Evolutionary conservation across 2,797 vertebrate species (phyloP).

Genomic region (Intellagama lesueurii): DNA sequence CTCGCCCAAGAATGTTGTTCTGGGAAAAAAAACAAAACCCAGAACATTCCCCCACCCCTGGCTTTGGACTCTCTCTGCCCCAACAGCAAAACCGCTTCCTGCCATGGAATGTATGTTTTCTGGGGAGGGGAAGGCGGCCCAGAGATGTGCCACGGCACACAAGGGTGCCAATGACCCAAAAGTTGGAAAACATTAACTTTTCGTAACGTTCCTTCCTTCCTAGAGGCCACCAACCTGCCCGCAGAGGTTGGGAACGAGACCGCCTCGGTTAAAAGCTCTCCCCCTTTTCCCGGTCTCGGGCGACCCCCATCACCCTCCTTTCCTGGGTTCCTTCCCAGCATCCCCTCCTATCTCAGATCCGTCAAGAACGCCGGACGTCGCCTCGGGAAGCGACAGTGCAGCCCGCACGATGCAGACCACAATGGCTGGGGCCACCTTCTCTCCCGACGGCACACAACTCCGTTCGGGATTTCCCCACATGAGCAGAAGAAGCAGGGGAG

Average conservation of each 20-base stretch:
- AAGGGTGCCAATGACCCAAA: neutral
- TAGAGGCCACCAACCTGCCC: no score
- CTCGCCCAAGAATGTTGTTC: neutral
- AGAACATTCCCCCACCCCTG: neutral
- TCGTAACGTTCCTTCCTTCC: neutral
- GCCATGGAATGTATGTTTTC: no score
- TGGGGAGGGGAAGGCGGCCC: neutral
- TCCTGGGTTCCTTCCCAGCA: no score
- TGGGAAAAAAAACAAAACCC: neutral
- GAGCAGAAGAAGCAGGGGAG: neutral
- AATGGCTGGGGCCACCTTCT: no score
- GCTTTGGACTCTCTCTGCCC: neutral
- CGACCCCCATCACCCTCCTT: no score
- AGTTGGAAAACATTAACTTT: fast-evolving
- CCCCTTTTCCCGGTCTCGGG: no score
- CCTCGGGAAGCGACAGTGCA: no score
- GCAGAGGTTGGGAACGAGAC: no score
- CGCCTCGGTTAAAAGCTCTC: no score
- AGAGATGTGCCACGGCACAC: neutral
- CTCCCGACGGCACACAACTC: neutral
- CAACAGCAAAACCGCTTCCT: neutral
- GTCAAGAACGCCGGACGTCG: neutral
- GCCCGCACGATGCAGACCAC: neutral
- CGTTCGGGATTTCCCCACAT: neutral
- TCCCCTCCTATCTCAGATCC: no score